Percentiles rank a stretch among this genome's conserved stretches.
These are phyloP conservation scores for Meloidogyne exigua DNA, from an alignment of 1,140 invertebrate genomes.

Conservation along the genomic window DNA sequence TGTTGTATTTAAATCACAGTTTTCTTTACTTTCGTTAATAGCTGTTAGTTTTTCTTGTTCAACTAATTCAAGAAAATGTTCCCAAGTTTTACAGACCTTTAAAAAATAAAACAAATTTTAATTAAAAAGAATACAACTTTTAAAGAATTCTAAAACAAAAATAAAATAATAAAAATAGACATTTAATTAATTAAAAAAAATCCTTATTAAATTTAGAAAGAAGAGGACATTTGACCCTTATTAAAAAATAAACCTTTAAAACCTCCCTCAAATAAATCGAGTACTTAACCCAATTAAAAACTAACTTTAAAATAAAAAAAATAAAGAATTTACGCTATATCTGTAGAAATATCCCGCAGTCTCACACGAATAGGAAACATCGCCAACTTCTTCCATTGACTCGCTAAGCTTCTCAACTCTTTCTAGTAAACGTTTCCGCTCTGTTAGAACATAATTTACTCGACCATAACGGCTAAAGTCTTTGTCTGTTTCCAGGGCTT, in stretches of 20 bases:
- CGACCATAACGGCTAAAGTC: conserved; percentile 96
- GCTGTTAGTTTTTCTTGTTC: conserved; percentile 46
- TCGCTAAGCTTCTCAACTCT: conserved; percentile 85
- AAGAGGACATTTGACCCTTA: no score
- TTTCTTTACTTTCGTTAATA: background rate
- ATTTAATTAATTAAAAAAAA: no score
- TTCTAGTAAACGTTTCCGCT: conserved; percentile 83
- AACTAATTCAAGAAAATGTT: conserved; percentile 76
- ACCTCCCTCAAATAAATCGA: no score
- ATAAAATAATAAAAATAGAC: no score
- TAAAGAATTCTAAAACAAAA: no score
- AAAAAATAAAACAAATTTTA: conserved; percentile 26
- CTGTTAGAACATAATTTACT: conserved; percentile 92
- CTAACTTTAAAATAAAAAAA: background rate
- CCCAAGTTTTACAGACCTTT: conserved; percentile 75
- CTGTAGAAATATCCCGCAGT: conserved; percentile 80
- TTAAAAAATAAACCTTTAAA: no score
- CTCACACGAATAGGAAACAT: conserved; percentile 96
- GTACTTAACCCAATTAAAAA: no score
- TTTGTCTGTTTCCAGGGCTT: conserved; percentile 96
- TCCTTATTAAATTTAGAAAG: no score
- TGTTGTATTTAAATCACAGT: background rate
- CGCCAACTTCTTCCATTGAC: conserved; percentile 79
- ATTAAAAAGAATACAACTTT: no score
- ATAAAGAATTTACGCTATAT: conserved; percentile 65